Base-by-base conservation (phyloP, 2,113 vertebrate species). In the Bothrops jararaca region DNA sequence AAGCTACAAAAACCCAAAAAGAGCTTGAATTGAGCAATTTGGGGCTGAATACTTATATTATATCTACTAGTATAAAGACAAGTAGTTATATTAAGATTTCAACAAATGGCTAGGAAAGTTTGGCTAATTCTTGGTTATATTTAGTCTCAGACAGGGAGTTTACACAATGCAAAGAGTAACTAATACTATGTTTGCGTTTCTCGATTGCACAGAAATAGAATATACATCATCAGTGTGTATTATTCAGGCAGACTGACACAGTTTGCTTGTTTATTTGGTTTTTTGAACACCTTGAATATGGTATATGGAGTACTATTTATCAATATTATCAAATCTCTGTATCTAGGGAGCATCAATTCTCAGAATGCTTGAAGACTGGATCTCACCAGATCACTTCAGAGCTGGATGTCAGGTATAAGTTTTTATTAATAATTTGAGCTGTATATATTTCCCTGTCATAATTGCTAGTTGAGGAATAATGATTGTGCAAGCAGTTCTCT, bases 291-390 rank as follows among this genome's bases (percentile, higher is more conserved):
- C 24, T 85, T 0, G 0, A 93, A 95, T 0, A 0, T 57, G 74
- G 26, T 23, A 54, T 87, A 54, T 57, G 45, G 64, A 9, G 1
- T 3, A 0, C 24, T 96, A 90, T 95, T 86, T 15, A 92, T 22
- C n/a, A 39, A 80, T 95, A n/a, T 91, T 11, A 24, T 24, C 20
- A 29, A 93, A 93, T 95, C 11, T 22, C 42, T 95, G 89, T 92
- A 58, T 85, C 34, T 93, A 99, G 98, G 98, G 98, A 89, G 98
- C 98, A 1, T 99, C 98, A 0, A 96, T 99, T 94, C 98, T 99
- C 88, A 97, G 98, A 94, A 99, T 99, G 98, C 92, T 99, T 95
- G 97, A 93, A 96, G 97, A 98, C 93, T 98, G 98, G 98, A 97
- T 99, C 93, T 98, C 98, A 23, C 97, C 96, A 94, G 97, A 98